A percentile compares a stretch with the other conserved stretches of the same genome.
Conservation (phyloP, 2,888 invertebrate genomes). For the Leptinotarsa peninsularis region DNA sequence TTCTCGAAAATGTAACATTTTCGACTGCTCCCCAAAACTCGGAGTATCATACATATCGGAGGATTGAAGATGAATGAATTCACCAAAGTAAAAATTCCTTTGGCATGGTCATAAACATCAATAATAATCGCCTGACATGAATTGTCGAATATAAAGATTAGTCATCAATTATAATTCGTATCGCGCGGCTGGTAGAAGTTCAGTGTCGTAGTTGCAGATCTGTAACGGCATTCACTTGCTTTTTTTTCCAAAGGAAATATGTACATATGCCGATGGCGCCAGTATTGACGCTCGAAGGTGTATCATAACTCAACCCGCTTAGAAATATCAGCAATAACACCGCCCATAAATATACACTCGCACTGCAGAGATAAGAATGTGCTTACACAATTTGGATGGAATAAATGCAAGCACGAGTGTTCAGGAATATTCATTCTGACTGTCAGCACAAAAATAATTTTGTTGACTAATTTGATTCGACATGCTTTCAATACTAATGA, state of each 20-base stretch:
- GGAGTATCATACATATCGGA: not conserved
- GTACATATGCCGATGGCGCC: not conserved
- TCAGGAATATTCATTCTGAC: no score
- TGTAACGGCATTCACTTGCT: not conserved
- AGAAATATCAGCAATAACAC: constrained; percentile 3
- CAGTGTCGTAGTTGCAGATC: not conserved
- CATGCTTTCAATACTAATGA: no score
- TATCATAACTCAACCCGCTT: not conserved
- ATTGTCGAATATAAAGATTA: not conserved
- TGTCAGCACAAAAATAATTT: no score
- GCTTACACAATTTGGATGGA: not conserved
- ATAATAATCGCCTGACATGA: not conserved
- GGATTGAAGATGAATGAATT: not conserved
- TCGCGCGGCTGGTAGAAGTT: not conserved
- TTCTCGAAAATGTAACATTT: no score
- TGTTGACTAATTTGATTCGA: no score
- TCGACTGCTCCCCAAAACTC: no score
- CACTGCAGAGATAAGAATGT: constrained; percentile 8
- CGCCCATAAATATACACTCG: constrained; percentile 1
- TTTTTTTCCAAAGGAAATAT: not conserved
- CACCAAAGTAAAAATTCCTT: not conserved
- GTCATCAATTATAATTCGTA: not conserved
- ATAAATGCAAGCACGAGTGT: not conserved
- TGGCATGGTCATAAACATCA: not conserved
- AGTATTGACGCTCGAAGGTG: not conserved